These are phyloP conservation scores for Laticauda laticaudata DNA, from an alignment of 2,113 vertebrate species.

Conservation along the genomic window DNA sequence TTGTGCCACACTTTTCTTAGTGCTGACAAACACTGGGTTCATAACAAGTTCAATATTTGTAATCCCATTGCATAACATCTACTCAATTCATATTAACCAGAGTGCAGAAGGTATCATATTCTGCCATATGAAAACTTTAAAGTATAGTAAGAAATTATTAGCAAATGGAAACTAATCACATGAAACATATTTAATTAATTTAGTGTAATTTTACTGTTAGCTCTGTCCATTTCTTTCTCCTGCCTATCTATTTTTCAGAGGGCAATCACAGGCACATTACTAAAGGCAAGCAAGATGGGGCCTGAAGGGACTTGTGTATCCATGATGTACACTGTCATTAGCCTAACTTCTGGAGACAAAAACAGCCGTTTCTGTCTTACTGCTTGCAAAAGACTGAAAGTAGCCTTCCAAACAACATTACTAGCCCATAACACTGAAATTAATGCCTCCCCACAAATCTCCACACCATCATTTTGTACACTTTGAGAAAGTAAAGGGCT, in stretches of 20 bases:
- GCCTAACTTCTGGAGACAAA: not conserved
- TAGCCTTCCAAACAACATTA: not conserved
- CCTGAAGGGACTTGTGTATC: not conserved
- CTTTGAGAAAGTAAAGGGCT: not conserved
- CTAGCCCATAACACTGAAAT: not conserved
- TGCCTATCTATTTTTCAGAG: not conserved
- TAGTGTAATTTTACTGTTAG: not conserved
- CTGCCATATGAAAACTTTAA: not conserved
- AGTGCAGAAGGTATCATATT: not conserved
- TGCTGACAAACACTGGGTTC: not conserved
- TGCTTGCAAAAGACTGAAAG: not conserved
- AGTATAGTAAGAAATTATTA: not conserved
- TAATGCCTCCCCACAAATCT: not conserved
- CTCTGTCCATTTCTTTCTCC: not conserved
- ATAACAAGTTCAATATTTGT: not conserved
- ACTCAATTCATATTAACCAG: not conserved
- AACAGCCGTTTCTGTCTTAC: not conserved
- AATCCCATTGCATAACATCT: not conserved
- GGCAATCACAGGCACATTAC: not conserved
- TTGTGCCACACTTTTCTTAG: not conserved
- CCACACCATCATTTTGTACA: not conserved
- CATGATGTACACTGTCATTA: not conserved
- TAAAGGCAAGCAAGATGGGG: not conserved
- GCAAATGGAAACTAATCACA: not conserved
- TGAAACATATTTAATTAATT: not conserved